These are phyloP conservation scores for Achroia grisella DNA, from an alignment of 1,140 invertebrate species.

Conservation along the genomic window DNA sequence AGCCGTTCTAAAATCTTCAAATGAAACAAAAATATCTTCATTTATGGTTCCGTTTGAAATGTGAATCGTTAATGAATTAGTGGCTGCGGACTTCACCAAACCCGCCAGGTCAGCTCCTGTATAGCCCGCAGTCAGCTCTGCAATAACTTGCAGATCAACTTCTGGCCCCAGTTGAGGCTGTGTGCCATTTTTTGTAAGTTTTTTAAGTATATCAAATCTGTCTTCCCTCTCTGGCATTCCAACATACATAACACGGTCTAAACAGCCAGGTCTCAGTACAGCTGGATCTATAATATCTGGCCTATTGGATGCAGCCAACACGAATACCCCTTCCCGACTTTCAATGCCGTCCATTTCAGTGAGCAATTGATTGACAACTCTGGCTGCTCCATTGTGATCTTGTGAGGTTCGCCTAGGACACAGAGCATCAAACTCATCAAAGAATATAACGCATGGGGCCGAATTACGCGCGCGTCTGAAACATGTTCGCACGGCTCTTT, in stretches of 20 bases:
- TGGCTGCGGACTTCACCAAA: slow-evolving; percentile 82
- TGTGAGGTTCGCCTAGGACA: slow-evolving; percentile 91
- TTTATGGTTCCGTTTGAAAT: slow-evolving; percentile 55
- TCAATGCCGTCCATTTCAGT: no score
- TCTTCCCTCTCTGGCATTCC: slow-evolving; percentile 89
- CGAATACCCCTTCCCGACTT: slow-evolving; percentile 95
- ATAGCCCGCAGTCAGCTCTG: slow-evolving; percentile 83
- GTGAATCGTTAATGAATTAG: slow-evolving; percentile 79
- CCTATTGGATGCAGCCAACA: slow-evolving; percentile 97
- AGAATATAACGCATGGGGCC: slow-evolving; percentile 98
- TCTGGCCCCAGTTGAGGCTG: slow-evolving; percentile 83
- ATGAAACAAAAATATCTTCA: slow-evolving; percentile 60
- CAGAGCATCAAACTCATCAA: slow-evolving; percentile 98
- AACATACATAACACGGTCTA: slow-evolving; percentile 96
- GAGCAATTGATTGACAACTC: slow-evolving; percentile 97
- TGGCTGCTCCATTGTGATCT: slow-evolving; percentile 80
- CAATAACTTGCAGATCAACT: slow-evolving; percentile 84
- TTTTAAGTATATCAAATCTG: slow-evolving; percentile 90
- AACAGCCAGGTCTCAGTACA: slow-evolving; percentile 92
- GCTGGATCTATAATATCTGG: slow-evolving; percentile 98
- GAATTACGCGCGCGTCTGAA: slow-evolving; percentile 96
- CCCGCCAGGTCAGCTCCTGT: slow-evolving; percentile 95
- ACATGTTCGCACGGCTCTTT: slow-evolving; percentile 94
- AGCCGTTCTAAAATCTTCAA: slow-evolving; percentile 75
- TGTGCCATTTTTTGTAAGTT: slow-evolving; percentile 92